These are phyloP conservation scores for Hemithea aestivaria DNA, from an alignment of 2,888 invertebrate genomes.

Conservation along the genomic window DNA sequence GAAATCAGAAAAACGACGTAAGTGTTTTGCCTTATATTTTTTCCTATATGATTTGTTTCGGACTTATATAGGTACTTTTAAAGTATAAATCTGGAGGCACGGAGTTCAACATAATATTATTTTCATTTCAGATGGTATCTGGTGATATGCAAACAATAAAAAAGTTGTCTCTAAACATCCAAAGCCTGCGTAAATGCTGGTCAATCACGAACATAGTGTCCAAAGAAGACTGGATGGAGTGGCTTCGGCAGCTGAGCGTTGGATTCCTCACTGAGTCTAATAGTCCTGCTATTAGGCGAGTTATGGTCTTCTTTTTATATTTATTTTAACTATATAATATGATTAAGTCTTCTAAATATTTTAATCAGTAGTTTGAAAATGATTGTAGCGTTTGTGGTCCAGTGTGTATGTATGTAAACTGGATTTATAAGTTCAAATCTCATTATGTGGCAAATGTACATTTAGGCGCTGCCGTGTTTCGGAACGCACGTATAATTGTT, in stretches of 20 bases:
- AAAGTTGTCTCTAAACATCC: conserved; percentile 87
- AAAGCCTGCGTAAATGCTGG: conserved; percentile 92
- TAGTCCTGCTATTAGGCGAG: conserved; percentile 90
- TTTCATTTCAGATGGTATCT: conserved; percentile 53
- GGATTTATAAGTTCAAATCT: too few species aligned
- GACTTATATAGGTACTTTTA: too few species aligned
- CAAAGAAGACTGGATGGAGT: conserved; percentile 99
- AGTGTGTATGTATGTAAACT: too few species aligned
- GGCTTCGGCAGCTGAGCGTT: conserved; percentile 94
- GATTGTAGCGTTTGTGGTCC: too few species aligned
- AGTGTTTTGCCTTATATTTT: conserved; percentile 35
- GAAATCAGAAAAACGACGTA: conserved; percentile 85
- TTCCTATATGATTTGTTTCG: not conserved
- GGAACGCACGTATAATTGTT: too few species aligned
- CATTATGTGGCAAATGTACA: too few species aligned
- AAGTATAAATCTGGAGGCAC: too few species aligned
- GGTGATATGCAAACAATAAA: conserved; percentile 82
- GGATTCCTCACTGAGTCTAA: conserved; percentile 96
- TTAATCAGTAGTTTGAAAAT: too few species aligned
- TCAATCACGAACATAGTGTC: conserved; percentile 92
- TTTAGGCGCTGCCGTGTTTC: too few species aligned
- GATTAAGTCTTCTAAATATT: not conserved
- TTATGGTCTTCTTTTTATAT: conserved; percentile 21
- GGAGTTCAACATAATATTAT: too few species aligned
- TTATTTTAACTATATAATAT: not conserved